phyloP scores from a whole-genome alignment of 1,140 invertebrate genomes.

The Mylabris phalerata region DNA sequence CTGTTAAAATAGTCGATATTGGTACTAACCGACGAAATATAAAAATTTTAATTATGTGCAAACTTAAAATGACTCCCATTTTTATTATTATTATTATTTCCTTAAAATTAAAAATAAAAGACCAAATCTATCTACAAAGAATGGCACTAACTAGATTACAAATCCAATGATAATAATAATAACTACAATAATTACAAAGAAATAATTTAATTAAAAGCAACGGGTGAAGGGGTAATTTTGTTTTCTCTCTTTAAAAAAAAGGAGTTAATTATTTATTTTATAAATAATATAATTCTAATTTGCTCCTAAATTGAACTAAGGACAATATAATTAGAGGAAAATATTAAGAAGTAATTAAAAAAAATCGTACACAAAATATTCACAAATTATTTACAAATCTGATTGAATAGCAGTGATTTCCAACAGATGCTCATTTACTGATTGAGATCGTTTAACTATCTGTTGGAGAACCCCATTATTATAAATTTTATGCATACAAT shows the following conservation, averaged over 20 bases:
- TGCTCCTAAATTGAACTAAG: constrained; percentile 6
- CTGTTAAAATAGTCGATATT: constrained; percentile 24
- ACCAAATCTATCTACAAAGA: constrained; percentile 27
- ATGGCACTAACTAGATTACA: constrained; percentile 25
- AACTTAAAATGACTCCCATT: constrained; percentile 29
- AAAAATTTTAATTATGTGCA: constrained; percentile 35
- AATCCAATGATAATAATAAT: constrained; percentile 17
- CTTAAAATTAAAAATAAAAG: not conserved
- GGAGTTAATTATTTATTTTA: constrained; percentile 20
- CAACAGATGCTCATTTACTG: constrained; percentile 8
- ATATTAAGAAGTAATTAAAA: not conserved
- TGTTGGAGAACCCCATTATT: constrained; percentile 15
- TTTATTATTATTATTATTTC: constrained; percentile 17
- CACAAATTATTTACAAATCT: constrained; percentile 23
- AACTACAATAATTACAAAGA: constrained; percentile 11
- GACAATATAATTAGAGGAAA: constrained; percentile 22
- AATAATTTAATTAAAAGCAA: constrained; percentile 7
- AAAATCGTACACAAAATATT: constrained; percentile 21
- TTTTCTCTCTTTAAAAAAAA: constrained; percentile 11
- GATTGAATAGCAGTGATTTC: constrained; percentile 5
- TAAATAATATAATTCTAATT: constrained; percentile 14
- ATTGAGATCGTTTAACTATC: constrained; percentile 28
- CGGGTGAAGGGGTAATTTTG: not conserved
- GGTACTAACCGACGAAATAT: constrained; percentile 31
- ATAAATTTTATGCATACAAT: not conserved